Evolutionary conservation across 2,888 invertebrate species (phyloP).

Genomic region (Drosophila anomelani): DNA sequence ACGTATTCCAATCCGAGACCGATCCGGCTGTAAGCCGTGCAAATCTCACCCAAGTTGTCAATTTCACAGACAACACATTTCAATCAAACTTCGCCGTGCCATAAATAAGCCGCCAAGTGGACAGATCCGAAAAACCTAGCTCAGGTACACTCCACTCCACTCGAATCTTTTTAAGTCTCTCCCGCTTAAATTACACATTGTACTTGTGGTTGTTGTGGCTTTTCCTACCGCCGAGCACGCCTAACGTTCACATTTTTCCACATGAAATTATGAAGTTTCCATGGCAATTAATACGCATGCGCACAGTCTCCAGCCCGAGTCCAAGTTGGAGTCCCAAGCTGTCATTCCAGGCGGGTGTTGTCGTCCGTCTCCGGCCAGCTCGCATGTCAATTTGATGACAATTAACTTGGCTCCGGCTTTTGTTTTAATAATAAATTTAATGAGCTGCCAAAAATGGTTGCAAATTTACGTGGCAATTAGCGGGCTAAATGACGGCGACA

Average conservation of each 20-base stretch:
- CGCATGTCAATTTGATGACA: constrained; percentile 81
- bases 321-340: constrained; percentile 14
- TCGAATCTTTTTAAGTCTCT: constrained; percentile 52
- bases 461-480: constrained; percentile 80
- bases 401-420: constrained; percentile 71
- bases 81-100: constrained; percentile 77
- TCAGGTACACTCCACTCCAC: constrained; percentile 6
- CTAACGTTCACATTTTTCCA: constrained; percentile 79
- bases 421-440: constrained; percentile 79
- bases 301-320: constrained; percentile 20
- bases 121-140: constrained; percentile 51
- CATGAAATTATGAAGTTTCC: constrained; percentile 78
- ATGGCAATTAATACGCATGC: constrained; percentile 78
- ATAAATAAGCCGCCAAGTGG: constrained; percentile 74
- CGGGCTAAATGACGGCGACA: constrained; percentile 66
- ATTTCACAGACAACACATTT: constrained; percentile 77
- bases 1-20: constrained; percentile 15
- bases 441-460: constrained; percentile 83
- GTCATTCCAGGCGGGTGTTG: constrained; percentile 69
- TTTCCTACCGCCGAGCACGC: constrained; percentile 55
- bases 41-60: constrained; percentile 80
- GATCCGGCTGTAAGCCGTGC: constrained; percentile 52
- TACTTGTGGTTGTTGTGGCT: constrained; percentile 30
- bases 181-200: constrained; percentile 67
- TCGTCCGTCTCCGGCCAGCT: constrained; percentile 52